phyloP scores from a whole-genome alignment of 2,888 invertebrate species.

The Ennomos quercinarius region DNA sequence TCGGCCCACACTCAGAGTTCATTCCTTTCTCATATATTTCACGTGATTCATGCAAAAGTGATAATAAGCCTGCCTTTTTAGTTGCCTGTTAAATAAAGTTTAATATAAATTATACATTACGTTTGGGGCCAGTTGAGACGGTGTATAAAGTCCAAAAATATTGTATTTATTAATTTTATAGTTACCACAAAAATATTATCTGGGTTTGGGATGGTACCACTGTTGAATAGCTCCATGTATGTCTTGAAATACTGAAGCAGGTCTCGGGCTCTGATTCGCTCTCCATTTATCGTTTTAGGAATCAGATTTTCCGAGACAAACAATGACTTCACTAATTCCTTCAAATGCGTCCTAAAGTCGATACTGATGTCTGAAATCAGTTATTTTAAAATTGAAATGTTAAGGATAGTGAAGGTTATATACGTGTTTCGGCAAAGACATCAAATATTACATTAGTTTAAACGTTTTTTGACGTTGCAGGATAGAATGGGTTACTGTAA shows the following conservation, averaged over 20 bases:
- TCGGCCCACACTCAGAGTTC: constrained; percentile 5
- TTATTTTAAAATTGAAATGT: neutral
- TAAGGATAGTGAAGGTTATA: neutral
- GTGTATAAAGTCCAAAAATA: too few species aligned
- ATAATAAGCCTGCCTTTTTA: constrained; percentile 3
- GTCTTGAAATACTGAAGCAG: constrained; percentile 26
- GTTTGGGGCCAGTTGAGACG: too few species aligned
- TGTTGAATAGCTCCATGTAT: constrained; percentile 29
- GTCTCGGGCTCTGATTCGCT: constrained; percentile 22
- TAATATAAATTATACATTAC: neutral
- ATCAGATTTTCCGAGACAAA: constrained; percentile 29
- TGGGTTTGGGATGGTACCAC: constrained; percentile 22
- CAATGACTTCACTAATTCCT: constrained; percentile 26
- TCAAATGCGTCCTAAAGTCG: constrained; percentile 16
- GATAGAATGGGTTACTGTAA: too few species aligned
- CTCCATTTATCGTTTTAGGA: constrained; percentile 28
- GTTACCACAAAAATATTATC: constrained; percentile 26
- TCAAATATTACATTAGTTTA: too few species aligned
- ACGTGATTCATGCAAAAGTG: neutral
- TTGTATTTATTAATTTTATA: neutral
- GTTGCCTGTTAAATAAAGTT: constrained; percentile 6
- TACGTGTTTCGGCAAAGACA: too few species aligned
- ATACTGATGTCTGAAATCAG: constrained; percentile 27
- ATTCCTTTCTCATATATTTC: constrained; percentile 18
- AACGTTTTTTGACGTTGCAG: too few species aligned